Evolutionary conservation across 2,888 invertebrate genomes (phyloP), one percentile per base, ranked within the genome.

Genomic region (Trichacis sp.): DNA sequence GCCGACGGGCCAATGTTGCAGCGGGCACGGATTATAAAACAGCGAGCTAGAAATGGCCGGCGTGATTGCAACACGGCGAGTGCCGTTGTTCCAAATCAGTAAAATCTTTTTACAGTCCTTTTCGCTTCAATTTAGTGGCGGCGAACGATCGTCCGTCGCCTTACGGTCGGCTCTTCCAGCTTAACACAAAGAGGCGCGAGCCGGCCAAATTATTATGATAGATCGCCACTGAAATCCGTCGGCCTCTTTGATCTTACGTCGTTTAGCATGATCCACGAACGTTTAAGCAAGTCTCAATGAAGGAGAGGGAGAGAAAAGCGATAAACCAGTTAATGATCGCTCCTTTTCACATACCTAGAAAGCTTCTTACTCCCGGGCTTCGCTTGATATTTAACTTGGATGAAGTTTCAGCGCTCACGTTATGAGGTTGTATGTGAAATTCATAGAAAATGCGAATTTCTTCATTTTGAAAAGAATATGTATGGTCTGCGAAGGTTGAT

Each of bases 171-270:
- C 82, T 80, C 78, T 77, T 74, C 81, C 79, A 81, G 79, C 78
- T 79, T 78, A 77, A 80, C 82, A 82, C 82, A 83, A 83, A 83
- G 82, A 82, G 82, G 81, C 81, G 82, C 81, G 81, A 82, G 82
- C 79, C 78, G 74, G 78, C 81, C 78, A 83, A 83, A 84, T 84
- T 83, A 84, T 83, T 83, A 83, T 83, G 83, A 84, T 84, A 84
- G 83, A 80, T 82, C 78, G 81, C 83, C 82, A 82, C 80, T 78
- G 83, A 77, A 24, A 83, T 84, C 82, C 75, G 81, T 79, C 83
- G 83, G 83, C 77, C 62, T 74, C 78, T 83, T 83, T 83, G 80
- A 83, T 83, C 81, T 79, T 69, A 74, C 76, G 78, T 79, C 83
- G 80, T 84, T 84, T 83, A 83, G 81, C 81, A 81, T 82, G 81